These are phyloP conservation scores for Gorsachius magnificus DNA, from an alignment of 2,797 vertebrate genomes.

Conservation along the genomic window DNA sequence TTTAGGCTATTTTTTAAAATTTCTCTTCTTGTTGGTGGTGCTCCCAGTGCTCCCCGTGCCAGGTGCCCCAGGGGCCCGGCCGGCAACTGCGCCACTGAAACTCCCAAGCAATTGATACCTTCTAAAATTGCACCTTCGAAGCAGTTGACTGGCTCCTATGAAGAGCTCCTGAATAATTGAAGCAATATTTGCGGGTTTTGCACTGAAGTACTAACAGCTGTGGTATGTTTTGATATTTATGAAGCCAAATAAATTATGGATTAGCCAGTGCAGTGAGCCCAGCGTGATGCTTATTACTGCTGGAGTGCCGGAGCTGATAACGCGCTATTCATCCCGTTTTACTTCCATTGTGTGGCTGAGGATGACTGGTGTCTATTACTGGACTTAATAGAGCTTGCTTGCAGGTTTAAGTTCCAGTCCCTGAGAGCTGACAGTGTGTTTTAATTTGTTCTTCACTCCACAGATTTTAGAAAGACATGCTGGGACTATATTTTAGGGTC, in stretches of 20 bases:
- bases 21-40: background rate
- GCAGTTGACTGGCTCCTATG: background rate
- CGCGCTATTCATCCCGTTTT: constrained; percentile 4
- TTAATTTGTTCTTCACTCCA: constrained; percentile 28
- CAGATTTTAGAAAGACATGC: background rate
- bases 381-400: constrained; percentile 55
- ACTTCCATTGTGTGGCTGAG: constrained; percentile 20
- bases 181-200: constrained; percentile 52
- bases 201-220: constrained; percentile 59
- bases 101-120: background rate
- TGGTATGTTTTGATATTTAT: constrained; percentile 62
- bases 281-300: constrained; percentile 53
- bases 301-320: background rate
- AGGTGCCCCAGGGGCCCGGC: background rate
- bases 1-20: background rate
- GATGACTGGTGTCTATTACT: constrained; percentile 23
- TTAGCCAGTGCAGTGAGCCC: constrained; percentile 43
- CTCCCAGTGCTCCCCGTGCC: background rate
- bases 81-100: background rate
- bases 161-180: constrained; percentile 58
- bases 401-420: constrained; percentile 25
- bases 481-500: background rate
- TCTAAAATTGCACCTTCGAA: constrained; percentile 13
- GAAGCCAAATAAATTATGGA: constrained; percentile 66
- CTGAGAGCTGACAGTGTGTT: background rate